Percentiles rank a stretch among this genome's conserved stretches.
Evolutionary conservation across 2,888 invertebrate genomes (phyloP).

Genomic region (Acleris emargana): DNA sequence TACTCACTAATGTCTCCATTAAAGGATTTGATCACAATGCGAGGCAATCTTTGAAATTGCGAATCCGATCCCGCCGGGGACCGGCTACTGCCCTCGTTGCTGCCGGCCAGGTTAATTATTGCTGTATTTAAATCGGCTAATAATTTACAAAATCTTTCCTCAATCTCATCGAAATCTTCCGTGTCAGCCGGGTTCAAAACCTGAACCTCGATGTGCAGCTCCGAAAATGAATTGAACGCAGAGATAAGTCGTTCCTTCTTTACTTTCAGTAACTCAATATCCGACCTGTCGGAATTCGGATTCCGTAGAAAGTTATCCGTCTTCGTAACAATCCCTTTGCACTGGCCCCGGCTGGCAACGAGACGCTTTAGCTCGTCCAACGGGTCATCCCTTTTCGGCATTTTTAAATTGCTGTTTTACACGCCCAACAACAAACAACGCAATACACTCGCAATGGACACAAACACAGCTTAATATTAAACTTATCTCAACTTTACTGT

Average conservation of each 20-base stretch:
- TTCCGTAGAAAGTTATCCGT: not conserved
- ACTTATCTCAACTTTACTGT: too few relatives aligned
- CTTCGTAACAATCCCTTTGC: not conserved
- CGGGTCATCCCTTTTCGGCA: not conserved
- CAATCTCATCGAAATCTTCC: not conserved
- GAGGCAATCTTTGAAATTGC: not conserved
- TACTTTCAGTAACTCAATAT: not conserved
- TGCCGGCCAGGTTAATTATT: not conserved
- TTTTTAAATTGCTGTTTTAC: not conserved
- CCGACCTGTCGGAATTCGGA: not conserved
- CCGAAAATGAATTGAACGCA: not conserved
- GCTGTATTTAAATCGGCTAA: not conserved
- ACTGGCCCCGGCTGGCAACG: not conserved
- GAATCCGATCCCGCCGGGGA: not conserved
- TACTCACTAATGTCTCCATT: constrained; percentile 3
- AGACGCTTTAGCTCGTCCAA: not conserved
- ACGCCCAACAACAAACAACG: not conserved
- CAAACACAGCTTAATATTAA: too few relatives aligned
- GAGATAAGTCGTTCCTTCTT: not conserved
- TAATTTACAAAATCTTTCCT: not conserved
- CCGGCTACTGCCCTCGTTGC: too few relatives aligned
- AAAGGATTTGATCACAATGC: not conserved
- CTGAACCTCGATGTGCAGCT: not conserved
- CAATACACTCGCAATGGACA: not conserved
- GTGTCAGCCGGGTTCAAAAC: not conserved